Conservation (phyloP, 2,888 invertebrate genomes). For the Cheilosia urbana region DNA sequence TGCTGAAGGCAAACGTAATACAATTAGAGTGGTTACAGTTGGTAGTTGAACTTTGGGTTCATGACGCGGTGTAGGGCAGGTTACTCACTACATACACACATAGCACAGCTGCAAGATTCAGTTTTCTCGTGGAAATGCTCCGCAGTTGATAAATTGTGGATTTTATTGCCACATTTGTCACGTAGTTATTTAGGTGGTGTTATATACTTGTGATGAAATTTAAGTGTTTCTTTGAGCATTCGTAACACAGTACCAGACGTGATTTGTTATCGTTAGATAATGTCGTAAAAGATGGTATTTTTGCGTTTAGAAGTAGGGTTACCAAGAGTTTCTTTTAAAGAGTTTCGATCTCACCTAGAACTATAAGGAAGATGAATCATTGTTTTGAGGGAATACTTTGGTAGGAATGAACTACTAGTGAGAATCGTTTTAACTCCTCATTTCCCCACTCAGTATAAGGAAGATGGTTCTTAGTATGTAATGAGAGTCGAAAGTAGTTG, state of each 20-base stretch:
- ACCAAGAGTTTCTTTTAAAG: no score
- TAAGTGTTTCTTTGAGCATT: conserved; percentile 17
- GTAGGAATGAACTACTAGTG: no score
- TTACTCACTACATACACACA: conserved; percentile 10
- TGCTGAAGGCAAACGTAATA: conserved; percentile 60
- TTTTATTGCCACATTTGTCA: conserved; percentile 40
- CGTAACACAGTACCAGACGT: conserved; percentile 7
- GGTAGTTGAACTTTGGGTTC: conserved; percentile 56
- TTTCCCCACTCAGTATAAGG: no score
- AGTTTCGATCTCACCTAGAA: no score
- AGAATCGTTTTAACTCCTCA: no score
- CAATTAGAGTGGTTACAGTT: conserved; percentile 56
- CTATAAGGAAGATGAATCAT: no score
- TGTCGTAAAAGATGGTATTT: neutral
- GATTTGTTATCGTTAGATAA: conserved; percentile 14
- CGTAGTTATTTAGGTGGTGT: conserved; percentile 33
- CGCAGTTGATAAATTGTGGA: conserved; percentile 31
- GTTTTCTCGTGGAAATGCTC: conserved; percentile 10
- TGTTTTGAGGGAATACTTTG: no score
- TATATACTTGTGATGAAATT: conserved; percentile 36
- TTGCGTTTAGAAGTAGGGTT: no score
- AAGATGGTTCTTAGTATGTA: no score
- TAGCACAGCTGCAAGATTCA: conserved; percentile 46
- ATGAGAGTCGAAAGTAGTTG: no score
- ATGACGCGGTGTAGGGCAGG: conserved; percentile 26